These are phyloP conservation scores for Epistrophe grossulariae DNA, from an alignment of 2,888 invertebrate species.

Conservation along the genomic window DNA sequence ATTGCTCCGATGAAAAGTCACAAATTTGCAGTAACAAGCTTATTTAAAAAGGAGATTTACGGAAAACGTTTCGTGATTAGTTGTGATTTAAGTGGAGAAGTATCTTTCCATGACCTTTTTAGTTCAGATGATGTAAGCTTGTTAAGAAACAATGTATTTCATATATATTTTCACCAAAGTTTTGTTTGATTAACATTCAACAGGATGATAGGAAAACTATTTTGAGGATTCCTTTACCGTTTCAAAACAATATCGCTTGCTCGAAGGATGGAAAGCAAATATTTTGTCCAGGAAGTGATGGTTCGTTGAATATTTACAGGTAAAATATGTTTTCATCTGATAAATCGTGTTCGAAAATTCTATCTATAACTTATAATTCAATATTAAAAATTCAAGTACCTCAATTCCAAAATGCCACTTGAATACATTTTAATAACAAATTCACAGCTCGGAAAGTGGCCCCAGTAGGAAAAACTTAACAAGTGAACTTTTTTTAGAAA, in stretches of 20 bases:
- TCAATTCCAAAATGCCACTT: no score
- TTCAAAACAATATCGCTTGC: constrained; percentile 81
- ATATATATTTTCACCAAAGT: background rate
- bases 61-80: constrained; percentile 80
- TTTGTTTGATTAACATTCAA: background rate
- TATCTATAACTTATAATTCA: no score
- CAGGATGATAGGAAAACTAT: constrained; percentile 80
- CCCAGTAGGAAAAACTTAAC: no score
- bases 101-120: constrained; percentile 81
- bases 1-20: constrained; percentile 79
- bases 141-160: background rate
- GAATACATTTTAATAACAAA: no score
- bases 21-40: constrained; percentile 80
- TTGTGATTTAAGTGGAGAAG: constrained; percentile 83
- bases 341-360: no score
- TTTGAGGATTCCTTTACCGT: constrained; percentile 82
- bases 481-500: no score
- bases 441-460: no score
- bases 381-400: no score
- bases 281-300: constrained; percentile 81
- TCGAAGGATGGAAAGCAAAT: constrained; percentile 80
- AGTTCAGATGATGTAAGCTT: constrained; percentile 79
- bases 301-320: constrained; percentile 81
- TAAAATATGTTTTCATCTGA: constrained; percentile 46
- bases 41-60: constrained; percentile 78